Conservation (phyloP, 1,140 invertebrate species). For the Chionoecetes opilio region DNA sequence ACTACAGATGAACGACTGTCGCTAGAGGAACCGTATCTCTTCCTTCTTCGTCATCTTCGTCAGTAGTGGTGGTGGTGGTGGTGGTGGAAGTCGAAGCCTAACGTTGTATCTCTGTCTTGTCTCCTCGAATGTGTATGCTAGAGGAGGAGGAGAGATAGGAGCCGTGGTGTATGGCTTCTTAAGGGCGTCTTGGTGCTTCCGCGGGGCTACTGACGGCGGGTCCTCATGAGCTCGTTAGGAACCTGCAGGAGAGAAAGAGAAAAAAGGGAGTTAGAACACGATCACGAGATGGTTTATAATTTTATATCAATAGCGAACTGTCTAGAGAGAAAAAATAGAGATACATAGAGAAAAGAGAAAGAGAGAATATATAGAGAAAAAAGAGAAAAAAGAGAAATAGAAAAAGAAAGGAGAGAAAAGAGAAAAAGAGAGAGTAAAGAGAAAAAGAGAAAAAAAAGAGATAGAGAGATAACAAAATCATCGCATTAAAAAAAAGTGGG, state of each 20-base stretch:
- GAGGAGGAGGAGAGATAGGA: not conserved
- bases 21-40: no score
- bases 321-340: not conserved
- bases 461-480: no score
- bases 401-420: not conserved
- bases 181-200: not conserved
- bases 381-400: slow-evolving; percentile 55
- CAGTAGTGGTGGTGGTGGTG: no score
- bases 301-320: no score
- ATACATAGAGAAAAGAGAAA: not conserved
- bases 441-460: not conserved
- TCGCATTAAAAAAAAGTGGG: no score
- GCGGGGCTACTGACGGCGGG: no score
- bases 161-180: not conserved
- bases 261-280: no score
- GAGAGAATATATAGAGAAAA: slow-evolving; percentile 51
- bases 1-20: no score
- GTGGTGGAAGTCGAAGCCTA: not conserved
- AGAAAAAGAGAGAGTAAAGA: not conserved
- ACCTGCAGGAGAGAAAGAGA: no score
- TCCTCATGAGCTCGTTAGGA: no score
- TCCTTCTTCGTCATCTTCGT: no score
- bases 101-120: not conserved
- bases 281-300: no score
- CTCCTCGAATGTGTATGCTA: not conserved